Conservation (phyloP, 1,140 invertebrate species). For the Pygmarrhopalites habei region DNA sequence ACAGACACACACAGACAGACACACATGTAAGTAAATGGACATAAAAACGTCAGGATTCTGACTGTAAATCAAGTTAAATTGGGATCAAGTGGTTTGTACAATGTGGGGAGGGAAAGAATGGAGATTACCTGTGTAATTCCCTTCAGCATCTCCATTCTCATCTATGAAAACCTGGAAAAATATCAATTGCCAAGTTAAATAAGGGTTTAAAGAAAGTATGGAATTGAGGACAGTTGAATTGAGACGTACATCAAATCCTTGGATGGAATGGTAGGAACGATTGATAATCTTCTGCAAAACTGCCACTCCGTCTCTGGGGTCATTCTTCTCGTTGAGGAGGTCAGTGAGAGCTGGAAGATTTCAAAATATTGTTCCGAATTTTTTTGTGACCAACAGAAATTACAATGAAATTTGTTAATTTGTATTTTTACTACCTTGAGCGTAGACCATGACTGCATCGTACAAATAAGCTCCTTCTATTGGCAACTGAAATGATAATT, state of each 20-base stretch:
- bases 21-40: no score
- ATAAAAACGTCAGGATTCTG: no score
- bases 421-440: no score
- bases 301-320: conserved; percentile 63
- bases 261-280: conserved; percentile 64
- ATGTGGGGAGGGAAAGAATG: no score
- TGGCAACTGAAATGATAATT: conserved; percentile 58
- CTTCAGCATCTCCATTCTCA: conserved; percentile 78
- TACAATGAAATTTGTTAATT: no score
- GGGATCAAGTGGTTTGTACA: no score
- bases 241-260: conserved; percentile 62
- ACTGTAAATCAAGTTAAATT: no score
- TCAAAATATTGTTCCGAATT: no score
- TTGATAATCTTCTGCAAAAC: conserved; percentile 63
- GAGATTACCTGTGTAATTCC: conserved; percentile 84
- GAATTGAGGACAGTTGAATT: neutral
- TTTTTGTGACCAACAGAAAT: no score
- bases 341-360: conserved; percentile 72
- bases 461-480: conserved; percentile 79
- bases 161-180: conserved; percentile 66
- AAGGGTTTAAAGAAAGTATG: no score
- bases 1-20: no score
- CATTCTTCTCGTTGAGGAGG: conserved; percentile 55
- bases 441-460: conserved; percentile 80
- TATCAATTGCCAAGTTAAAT: conserved; percentile 1